Percentiles rank a stretch among this genome's conserved stretches.
phyloP scores from a whole-genome alignment of 2,797 vertebrate species.

The Oreortyx pictus region DNA sequence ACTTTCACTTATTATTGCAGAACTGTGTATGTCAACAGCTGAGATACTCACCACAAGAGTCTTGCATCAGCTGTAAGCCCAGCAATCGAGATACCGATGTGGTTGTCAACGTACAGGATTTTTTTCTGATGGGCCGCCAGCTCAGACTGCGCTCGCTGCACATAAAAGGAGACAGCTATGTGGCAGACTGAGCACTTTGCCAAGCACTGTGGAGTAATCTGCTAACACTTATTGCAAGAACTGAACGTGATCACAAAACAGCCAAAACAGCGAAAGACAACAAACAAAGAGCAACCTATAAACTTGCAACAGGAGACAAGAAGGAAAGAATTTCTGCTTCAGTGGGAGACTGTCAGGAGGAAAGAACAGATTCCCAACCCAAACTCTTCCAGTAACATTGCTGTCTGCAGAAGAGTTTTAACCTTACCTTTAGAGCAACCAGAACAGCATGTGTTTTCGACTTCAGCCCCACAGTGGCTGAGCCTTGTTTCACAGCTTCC shows the following conservation, averaged over 20 bases:
- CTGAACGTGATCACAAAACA: neutral
- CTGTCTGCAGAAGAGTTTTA: neutral
- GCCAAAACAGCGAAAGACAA: neutral
- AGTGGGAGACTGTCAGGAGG: neutral
- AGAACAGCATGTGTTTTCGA: constrained; percentile 92
- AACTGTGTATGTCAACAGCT: constrained; percentile 7
- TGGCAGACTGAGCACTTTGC: constrained; percentile 8
- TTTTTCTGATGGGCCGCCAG: constrained; percentile 99
- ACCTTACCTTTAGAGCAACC: constrained; percentile 92
- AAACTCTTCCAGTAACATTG: neutral
- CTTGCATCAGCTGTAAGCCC: constrained; percentile 96
- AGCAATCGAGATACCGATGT: constrained; percentile 97
- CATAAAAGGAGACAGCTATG: constrained; percentile 36
- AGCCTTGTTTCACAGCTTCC: constrained; percentile 99
- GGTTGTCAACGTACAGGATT: constrained; percentile 97
- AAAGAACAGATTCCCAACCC: neutral
- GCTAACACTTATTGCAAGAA: constrained; percentile 8
- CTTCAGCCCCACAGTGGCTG: constrained; percentile 96
- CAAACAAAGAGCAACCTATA: neutral
- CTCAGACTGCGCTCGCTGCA: constrained; percentile 96
- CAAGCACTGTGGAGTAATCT: constrained; percentile 39
- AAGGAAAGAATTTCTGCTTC: neutral
- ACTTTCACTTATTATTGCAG: constrained; percentile 57
- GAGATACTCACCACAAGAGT: constrained; percentile 89
- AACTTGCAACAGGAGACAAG: neutral